Conservation (phyloP, 2,888 invertebrate species). For the Dynastes maya region DNA sequence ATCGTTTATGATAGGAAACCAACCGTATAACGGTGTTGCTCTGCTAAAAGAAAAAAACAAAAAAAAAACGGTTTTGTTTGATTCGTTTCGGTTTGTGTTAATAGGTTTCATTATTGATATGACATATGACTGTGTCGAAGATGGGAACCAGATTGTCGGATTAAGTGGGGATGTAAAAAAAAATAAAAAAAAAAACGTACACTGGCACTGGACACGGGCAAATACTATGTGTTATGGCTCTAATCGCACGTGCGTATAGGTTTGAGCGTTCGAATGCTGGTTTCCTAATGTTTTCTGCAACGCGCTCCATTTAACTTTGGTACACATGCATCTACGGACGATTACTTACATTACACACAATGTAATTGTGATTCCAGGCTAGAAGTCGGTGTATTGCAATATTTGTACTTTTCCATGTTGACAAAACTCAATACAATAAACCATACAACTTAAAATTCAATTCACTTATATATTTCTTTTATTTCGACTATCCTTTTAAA, state of each 20-base stretch:
- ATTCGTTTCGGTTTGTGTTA: constrained; percentile 64
- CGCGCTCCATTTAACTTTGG: constrained; percentile 22
- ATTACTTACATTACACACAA: constrained; percentile 64
- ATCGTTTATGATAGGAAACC: not conserved
- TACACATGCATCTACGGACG: constrained; percentile 48
- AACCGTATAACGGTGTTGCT: constrained; percentile 35
- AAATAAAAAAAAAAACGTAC: constrained; percentile 57
- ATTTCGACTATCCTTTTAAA: constrained; percentile 12
- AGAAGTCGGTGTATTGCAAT: constrained; percentile 74
- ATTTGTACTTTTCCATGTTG: constrained; percentile 78
- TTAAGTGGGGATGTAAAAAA: constrained; percentile 60
- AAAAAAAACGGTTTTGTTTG: constrained; percentile 54
- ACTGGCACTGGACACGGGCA: constrained; percentile 70
- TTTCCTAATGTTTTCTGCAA: constrained; percentile 28
- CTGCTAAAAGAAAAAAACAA: constrained; percentile 7
- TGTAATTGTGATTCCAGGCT: constrained; percentile 70
- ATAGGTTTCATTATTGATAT: constrained; percentile 65
- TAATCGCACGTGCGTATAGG: constrained; percentile 44
- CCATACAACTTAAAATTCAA: constrained; percentile 67
- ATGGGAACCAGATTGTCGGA: constrained; percentile 68
- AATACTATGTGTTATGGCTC: constrained; percentile 62
- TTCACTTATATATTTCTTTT: constrained; percentile 44
- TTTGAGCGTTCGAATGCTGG: constrained; percentile 9
- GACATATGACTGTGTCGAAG: constrained; percentile 67
- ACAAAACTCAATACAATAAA: constrained; percentile 75